Conservation (phyloP, 2,797 vertebrate species). For the Gymnothorax reevesii region DNA sequence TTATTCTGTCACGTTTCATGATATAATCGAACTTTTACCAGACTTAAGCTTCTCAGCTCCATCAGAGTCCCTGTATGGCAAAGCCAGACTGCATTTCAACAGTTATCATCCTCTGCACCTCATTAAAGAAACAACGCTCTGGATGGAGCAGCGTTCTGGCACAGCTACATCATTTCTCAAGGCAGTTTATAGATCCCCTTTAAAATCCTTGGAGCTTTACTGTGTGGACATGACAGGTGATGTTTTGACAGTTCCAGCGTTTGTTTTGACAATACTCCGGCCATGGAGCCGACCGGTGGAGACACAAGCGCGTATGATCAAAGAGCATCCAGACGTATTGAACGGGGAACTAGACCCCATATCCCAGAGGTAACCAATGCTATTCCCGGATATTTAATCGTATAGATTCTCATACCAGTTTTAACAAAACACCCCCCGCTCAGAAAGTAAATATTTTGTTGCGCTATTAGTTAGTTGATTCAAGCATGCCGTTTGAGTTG, state of each 20-base stretch:
- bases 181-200: background rate
- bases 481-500: too few relatives aligned
- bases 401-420: too few relatives aligned
- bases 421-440: too few relatives aligned
- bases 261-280: slow-evolving; percentile 10
- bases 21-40: too few relatives aligned
- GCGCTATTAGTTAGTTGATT: too few relatives aligned
- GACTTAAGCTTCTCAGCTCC: too few relatives aligned
- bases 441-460: too few relatives aligned
- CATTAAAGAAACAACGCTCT: background rate
- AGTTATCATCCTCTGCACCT: background rate
- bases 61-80: too few relatives aligned
- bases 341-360: background rate
- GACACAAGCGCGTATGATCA: background rate
- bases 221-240: background rate
- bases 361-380: background rate
- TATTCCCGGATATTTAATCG: too few relatives aligned
- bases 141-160: background rate
- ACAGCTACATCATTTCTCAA: background rate
- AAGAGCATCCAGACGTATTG: background rate
- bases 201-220: background rate
- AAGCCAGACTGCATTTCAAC: too few relatives aligned
- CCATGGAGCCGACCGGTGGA: background rate
- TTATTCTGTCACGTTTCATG: too few relatives aligned
- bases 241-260: background rate